Evolutionary conservation across 2,888 invertebrate species (phyloP), one percentile per base, ranked within the genome.

Genomic region (Hirudinaria manillensis): DNA sequence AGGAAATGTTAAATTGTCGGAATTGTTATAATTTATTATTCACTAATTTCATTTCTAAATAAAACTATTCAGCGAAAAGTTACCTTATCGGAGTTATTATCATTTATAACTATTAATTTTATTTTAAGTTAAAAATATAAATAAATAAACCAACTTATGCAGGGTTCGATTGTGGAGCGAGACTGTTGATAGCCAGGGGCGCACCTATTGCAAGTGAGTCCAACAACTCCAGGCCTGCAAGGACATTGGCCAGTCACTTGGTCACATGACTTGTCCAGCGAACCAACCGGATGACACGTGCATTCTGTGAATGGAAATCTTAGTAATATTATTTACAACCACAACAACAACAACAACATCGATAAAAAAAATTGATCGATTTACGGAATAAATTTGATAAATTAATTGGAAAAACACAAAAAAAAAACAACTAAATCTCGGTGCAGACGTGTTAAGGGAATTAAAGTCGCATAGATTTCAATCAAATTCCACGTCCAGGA

Each of bases 181-280:
- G 94, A 96, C 87, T 98, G 98, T 86, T 97, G 95, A 88, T 94
- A 99, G 80, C 99, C 98, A 84, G 93, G 92, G 80, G 94, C 93
- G 87, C 99, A 99, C 80, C 95, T 90, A 88, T 98, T 97, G 88
- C 99, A 99, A 76, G 93, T 96, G 81, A 93, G 90, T 75, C 99
- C 99, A 21, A 93, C 94, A 74, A 99, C 99, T 71, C 98, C 98
- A 85, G 97, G 96, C 88, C 98, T 98, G 89, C 99, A 99, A 45
- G 95, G 94, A 87, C 99, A 99, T 88, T 99, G 98, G 68, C 99
- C 98, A 79, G 93, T 94, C 73, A 93, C 94, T 88, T 96, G 96
- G 89, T 99, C 97, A 88, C 99, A 99, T 76, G 93, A 95, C 87
- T 93, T 93, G 68, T 97, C 96, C 77, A 94, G 92, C 68, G 98